Evolutionary conservation across 2,113 vertebrate species (phyloP).

Genomic region (Takifugu flavidus): DNA sequence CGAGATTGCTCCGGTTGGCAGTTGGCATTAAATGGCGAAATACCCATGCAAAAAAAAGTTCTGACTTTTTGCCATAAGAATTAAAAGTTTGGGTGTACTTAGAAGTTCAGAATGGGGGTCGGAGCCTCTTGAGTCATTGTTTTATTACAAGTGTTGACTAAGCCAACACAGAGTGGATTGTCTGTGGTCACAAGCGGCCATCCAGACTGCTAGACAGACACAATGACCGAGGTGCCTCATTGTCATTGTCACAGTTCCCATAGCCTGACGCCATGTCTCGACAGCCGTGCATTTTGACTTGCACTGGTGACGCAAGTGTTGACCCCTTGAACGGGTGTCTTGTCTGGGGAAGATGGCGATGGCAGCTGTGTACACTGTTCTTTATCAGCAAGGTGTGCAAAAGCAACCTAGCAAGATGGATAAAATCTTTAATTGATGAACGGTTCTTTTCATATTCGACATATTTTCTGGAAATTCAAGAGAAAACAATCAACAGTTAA

Average conservation of each 20-base stretch:
- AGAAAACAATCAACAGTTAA: not conserved
- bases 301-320: conserved; percentile 41
- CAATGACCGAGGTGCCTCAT: conserved; percentile 59
- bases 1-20: conserved; percentile 38
- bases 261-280: conserved; percentile 64
- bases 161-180: conserved; percentile 57
- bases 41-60: conserved; percentile 6
- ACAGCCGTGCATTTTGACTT: conserved; percentile 41
- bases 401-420: not conserved
- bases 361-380: conserved; percentile 10
- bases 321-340: conserved; percentile 36
- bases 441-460: not conserved
- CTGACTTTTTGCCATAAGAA: too few relatives aligned
- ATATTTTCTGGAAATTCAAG: not conserved
- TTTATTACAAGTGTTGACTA: conserved; percentile 43
- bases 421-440: not conserved
- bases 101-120: conserved; percentile 11
- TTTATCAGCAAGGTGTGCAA: conserved; percentile 17
- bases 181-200: conserved; percentile 48
- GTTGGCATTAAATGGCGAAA: conserved; percentile 44
- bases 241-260: conserved; percentile 55
- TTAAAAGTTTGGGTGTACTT: not conserved
- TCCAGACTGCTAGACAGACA: conserved; percentile 53
- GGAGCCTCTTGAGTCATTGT: conserved; percentile 27
- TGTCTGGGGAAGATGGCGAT: conserved; percentile 33